Evolutionary conservation across 1,140 invertebrate genomes (phyloP).

Genomic region (Sweltsa coloradensis): DNA sequence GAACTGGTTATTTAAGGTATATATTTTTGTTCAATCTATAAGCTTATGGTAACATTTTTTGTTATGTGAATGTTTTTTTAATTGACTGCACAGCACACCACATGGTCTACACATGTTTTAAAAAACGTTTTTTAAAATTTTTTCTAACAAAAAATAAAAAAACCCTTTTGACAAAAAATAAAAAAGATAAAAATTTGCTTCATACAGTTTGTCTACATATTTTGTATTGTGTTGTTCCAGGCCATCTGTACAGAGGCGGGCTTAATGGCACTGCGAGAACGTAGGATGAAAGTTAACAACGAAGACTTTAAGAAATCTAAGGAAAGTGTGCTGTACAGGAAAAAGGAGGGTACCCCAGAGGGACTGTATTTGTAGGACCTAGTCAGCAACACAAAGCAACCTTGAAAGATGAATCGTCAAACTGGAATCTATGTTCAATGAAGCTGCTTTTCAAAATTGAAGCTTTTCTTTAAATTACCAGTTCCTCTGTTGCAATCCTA

Average conservation of each 20-base stretch:
- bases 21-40: too few relatives aligned
- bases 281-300: slow-evolving; percentile 98
- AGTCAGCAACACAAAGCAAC: too few relatives aligned
- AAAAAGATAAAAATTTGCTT: not conserved
- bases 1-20: too few relatives aligned
- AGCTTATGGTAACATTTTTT: too few relatives aligned
- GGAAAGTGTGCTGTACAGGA: slow-evolving; percentile 97
- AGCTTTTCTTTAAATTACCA: too few relatives aligned
- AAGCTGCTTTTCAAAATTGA: slow-evolving; percentile 9
- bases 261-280: slow-evolving; percentile 90
- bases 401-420: slow-evolving; percentile 13
- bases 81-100: too few relatives aligned
- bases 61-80: too few relatives aligned
- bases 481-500: too few relatives aligned
- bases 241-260: slow-evolving; percentile 99
- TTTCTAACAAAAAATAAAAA: not conserved
- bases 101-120: too few relatives aligned
- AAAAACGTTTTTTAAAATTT: too few relatives aligned
- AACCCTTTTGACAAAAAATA: not conserved
- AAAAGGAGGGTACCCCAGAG: slow-evolving; percentile 98
- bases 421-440: slow-evolving; percentile 13
- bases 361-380: slow-evolving; percentile 95
- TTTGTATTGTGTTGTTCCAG: slow-evolving; percentile 37
- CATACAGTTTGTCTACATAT: not conserved
- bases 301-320: slow-evolving; percentile 99